Conservation (phyloP, 2,797 vertebrate genomes). For the Onychomys torridus region DNA sequence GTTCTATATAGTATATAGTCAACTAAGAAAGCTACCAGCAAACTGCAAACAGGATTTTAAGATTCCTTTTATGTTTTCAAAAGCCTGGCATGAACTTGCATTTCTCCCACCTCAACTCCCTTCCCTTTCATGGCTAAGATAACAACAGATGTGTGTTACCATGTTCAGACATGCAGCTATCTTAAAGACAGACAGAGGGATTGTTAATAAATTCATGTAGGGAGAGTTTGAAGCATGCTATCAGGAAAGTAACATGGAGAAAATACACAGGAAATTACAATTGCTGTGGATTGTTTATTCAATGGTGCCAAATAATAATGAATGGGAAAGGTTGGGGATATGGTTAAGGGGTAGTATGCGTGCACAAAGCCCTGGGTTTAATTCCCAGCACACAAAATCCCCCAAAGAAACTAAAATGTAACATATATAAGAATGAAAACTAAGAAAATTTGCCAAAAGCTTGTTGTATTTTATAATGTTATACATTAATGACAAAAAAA, state of each 20-base stretch:
- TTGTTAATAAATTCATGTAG: constrained; percentile 37
- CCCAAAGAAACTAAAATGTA: background rate
- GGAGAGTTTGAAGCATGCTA: background rate
- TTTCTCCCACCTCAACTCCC: background rate
- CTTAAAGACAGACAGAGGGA: constrained; percentile 49
- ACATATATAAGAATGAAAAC: background rate
- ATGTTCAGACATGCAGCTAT: background rate
- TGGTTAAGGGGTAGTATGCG: no score
- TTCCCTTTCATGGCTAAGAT: background rate
- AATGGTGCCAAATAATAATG: constrained; percentile 18
- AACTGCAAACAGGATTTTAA: constrained; percentile 45
- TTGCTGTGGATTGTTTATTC: constrained; percentile 48
- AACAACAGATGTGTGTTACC: background rate
- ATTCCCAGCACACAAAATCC: background rate
- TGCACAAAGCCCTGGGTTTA: background rate
- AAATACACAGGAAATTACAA: constrained; percentile 41
- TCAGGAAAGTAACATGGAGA: constrained; percentile 25
- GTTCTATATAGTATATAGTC: background rate
- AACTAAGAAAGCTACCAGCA: background rate
- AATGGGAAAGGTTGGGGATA: background rate
- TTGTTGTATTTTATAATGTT: constrained; percentile 28
- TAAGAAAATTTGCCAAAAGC: constrained; percentile 34
- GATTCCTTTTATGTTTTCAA: background rate
- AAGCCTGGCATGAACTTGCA: background rate
- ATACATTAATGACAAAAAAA: constrained; percentile 51